Base-by-base conservation (phyloP, 2,888 invertebrate species). In the Lampropteryx suffumata region DNA sequence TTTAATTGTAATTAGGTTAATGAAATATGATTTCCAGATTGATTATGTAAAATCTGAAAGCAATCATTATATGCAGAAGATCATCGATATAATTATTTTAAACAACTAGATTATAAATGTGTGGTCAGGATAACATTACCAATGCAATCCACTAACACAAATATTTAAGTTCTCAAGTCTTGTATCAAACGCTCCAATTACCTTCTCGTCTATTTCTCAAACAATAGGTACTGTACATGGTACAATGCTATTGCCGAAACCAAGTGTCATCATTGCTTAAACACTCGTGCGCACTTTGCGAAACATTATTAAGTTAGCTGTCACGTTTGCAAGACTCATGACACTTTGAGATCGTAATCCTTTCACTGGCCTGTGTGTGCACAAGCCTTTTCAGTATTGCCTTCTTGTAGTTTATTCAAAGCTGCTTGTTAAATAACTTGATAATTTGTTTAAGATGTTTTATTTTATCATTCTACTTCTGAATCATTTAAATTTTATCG, bases 321-420 rank as follows among this genome's bases (percentile, higher is more conserved):
- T 82, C 82, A 83, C 84, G 82, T 80, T 78, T 67, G 67, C 58
- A 64, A 59, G 62, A 66, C 68, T 71, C 68, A 69, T 80, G 84
- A 84, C 81, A 82, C 83, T 84, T 67, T 73, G 65, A 73, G 73
- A 74, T 73, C 68, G 72, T 67, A 73, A 71, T 80, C 82, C 85
- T 85, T 86, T 85, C 84, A 86, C 83, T 79, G 70, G 53, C 50
- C 52, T 50, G 14, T 39, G 45, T 40, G 50, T 51, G 30, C 36
- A 24, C 10, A 50, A 35, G 27, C 45, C 21, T 37, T 17, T 17
- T 4, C 36, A n/a, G n/a, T 8, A 35, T 35, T 11, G n/a, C n/a
- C n/a, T n/a, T n/a, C n/a, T n/a, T n/a, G n/a, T n/a, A 17, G 17
- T 17, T 17, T 11, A 10, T 21, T 24, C 6, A 24, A 4, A 14